Conservation (phyloP, 2,797 vertebrate species). For the Pagetopsis macropterus region DNA sequence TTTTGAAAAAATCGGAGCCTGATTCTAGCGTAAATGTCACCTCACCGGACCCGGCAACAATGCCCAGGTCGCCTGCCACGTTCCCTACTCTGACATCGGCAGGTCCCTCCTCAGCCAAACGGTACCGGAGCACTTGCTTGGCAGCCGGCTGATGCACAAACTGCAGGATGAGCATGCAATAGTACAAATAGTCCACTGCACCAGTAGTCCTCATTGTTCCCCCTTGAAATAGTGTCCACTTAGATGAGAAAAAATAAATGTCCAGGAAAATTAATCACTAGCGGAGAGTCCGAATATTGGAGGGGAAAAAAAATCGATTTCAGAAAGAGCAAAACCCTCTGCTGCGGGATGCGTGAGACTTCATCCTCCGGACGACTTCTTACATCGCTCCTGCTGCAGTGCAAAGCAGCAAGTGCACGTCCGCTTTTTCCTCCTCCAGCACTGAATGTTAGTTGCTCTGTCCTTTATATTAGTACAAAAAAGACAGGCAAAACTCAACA, state of each 20-base stretch:
- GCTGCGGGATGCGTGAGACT: conserved; percentile 73
- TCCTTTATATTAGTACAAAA: conserved; percentile 18
- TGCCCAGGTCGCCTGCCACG: conserved; percentile 94
- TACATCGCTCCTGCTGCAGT: conserved; percentile 75
- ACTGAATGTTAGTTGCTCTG: conserved; percentile 44
- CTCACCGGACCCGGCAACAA: conserved; percentile 93
- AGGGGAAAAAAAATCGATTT: conserved; percentile 27
- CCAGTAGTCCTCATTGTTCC: conserved; percentile 86
- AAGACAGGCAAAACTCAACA: conserved; percentile 13
- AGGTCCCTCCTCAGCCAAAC: conserved; percentile 94
- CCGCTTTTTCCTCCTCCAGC: conserved; percentile 20
- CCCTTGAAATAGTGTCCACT: conserved; percentile 55
- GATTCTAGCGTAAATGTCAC: conserved; percentile 98
- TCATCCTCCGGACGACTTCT: conserved; percentile 76
- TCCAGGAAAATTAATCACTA: conserved; percentile 30
- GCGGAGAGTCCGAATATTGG: conserved; percentile 33
- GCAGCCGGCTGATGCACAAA: conserved; percentile 91
- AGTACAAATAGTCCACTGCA: conserved; percentile 88
- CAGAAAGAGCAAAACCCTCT: conserved; percentile 57
- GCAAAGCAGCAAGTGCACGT: conserved; percentile 71
- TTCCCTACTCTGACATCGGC: conserved; percentile 95
- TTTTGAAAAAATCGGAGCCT: conserved; percentile 97
- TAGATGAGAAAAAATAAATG: conserved; percentile 25
- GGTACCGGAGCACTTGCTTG: conserved; percentile 96
- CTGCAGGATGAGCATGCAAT: conserved; percentile 88